phyloP scores from a whole-genome alignment of 2,113 vertebrate species.

The Thunnus maccoyii region DNA sequence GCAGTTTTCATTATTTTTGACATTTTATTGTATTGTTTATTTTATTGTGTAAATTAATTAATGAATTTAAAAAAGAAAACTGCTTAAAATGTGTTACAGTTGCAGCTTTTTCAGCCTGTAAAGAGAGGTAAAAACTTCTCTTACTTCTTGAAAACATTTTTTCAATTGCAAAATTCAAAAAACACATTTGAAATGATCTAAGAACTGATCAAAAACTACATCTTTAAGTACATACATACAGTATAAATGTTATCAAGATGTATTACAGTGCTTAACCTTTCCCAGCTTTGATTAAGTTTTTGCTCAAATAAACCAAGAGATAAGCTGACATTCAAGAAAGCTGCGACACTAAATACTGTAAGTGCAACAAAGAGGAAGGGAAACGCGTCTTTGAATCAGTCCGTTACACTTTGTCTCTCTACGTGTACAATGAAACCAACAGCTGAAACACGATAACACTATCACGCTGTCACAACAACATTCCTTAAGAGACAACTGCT shows the following conservation, averaged over 20 bases:
- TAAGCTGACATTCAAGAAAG: background rate
- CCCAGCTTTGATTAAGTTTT: too few species aligned
- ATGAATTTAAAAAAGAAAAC: too few species aligned
- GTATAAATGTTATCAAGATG: background rate
- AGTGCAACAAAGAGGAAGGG: background rate
- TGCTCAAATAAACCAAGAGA: background rate
- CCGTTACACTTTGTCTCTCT: background rate
- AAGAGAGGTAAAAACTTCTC: too few species aligned
- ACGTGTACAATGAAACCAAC: background rate
- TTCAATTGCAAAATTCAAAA: too few species aligned
- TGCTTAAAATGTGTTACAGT: too few species aligned
- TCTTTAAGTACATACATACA: background rate
- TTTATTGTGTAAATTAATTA: too few species aligned
- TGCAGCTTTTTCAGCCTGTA: too few species aligned
- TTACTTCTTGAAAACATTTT: too few species aligned
- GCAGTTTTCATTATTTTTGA: too few species aligned
- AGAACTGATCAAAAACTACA: too few species aligned
- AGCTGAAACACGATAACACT: constrained; percentile 5
- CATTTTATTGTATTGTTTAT: too few species aligned
- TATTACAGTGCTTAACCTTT: background rate
- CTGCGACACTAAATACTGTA: background rate
- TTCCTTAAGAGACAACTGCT: constrained; percentile 22
- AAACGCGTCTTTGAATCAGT: background rate
- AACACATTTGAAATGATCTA: too few species aligned
- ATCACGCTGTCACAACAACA: constrained; percentile 3